phyloP scores from a whole-genome alignment of 2,888 invertebrate genomes.

The Crepidodera aurea region DNA sequence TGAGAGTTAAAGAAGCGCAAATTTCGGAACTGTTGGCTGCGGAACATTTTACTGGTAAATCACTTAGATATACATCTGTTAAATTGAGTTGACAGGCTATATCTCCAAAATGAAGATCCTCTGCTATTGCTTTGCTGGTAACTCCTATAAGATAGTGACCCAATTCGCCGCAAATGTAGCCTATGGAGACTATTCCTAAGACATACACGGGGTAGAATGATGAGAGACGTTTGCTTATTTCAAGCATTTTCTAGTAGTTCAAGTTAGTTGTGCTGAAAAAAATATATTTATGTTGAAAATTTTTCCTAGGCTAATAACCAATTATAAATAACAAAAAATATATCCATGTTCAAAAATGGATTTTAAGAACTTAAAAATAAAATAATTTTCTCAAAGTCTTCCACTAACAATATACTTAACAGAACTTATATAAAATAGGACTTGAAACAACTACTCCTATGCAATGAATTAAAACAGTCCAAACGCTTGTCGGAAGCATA shows the following conservation, averaged over 20 bases:
- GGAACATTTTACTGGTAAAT: constrained; percentile 67
- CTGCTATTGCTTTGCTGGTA: constrained; percentile 86
- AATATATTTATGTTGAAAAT: not conserved
- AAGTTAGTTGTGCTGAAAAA: not conserved
- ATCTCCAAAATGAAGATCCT: constrained; percentile 86
- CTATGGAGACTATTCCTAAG: constrained; percentile 79
- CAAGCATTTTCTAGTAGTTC: constrained; percentile 41
- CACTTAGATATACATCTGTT: constrained; percentile 64
- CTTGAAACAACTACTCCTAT: too few relatives aligned
- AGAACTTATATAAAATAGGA: too few relatives aligned
- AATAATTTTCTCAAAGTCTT: too few relatives aligned
- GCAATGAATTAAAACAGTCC: too few relatives aligned
- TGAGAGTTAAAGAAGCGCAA: constrained; percentile 69
- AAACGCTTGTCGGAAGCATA: too few relatives aligned
- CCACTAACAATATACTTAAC: too few relatives aligned
- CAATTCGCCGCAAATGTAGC: constrained; percentile 86
- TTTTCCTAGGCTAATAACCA: not conserved
- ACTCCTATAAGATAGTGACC: constrained; percentile 91
- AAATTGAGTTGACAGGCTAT: constrained; percentile 82
- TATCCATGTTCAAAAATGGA: too few relatives aligned
- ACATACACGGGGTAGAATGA: constrained; percentile 82
- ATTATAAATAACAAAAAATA: too few relatives aligned
- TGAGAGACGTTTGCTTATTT: constrained; percentile 67
- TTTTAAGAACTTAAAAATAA: too few relatives aligned
- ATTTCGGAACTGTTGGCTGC: constrained; percentile 64